Percentiles rank a stretch among this genome's conserved stretches.
These are phyloP conservation scores for Troglohyphantes excavatus DNA, from an alignment of 2,888 invertebrate species.

Conservation along the genomic window DNA sequence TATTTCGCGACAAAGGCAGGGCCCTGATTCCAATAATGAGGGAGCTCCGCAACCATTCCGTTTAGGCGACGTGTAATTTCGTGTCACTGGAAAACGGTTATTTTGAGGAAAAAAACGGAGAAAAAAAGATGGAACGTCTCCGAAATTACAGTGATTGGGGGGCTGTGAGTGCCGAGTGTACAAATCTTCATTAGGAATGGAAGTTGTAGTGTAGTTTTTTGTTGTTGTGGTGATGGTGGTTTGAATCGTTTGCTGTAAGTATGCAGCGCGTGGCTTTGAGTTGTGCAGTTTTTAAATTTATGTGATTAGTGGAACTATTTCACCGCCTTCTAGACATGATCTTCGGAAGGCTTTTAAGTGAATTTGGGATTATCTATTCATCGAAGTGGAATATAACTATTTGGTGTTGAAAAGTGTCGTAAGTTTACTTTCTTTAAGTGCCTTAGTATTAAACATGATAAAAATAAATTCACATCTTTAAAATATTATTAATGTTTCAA, in stretches of 20 bases:
- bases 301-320: too few relatives aligned
- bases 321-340: too few relatives aligned
- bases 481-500: too few relatives aligned
- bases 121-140: neutral
- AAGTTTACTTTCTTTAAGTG: too few relatives aligned
- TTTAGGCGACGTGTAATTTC: constrained; percentile 13
- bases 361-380: too few relatives aligned
- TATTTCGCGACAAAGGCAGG: constrained; percentile 15
- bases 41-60: neutral
- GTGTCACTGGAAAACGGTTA: neutral
- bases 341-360: too few relatives aligned
- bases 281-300: too few relatives aligned
- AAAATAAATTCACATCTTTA: too few relatives aligned
- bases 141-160: constrained; percentile 20
- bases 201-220: neutral
- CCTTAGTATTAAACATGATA: too few relatives aligned
- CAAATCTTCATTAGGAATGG: constrained; percentile 23
- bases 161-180: neutral
- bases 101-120: neutral
- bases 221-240: neutral
- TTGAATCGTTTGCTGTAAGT: neutral
- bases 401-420: too few relatives aligned
- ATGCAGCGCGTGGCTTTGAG: neutral
- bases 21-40: neutral
- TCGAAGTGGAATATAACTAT: too few relatives aligned